Conservation (phyloP, 2,797 vertebrate genomes). For the Molothrus ater region DNA sequence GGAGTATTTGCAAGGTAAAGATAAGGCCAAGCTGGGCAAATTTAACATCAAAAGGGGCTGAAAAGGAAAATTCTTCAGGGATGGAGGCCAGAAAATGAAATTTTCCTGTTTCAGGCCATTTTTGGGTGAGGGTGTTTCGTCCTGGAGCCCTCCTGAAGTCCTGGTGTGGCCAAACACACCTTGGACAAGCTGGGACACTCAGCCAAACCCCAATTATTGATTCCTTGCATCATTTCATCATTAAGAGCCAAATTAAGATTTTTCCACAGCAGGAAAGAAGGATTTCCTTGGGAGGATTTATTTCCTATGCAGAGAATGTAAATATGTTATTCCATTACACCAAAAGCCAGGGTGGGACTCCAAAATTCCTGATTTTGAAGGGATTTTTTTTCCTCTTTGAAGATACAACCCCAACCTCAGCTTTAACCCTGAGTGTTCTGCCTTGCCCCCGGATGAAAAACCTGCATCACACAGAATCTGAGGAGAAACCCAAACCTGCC, state of each 20-base stretch:
- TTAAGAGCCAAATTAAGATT: neutral
- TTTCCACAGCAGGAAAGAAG: slow-evolving; percentile 11
- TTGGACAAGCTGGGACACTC: neutral
- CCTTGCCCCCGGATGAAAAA: neutral
- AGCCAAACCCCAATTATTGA: neutral
- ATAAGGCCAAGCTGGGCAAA: neutral
- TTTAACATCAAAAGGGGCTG: neutral
- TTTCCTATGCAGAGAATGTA: neutral
- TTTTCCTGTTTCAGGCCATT: neutral
- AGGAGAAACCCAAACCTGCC: neutral
- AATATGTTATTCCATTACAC: neutral
- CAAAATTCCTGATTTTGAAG: neutral
- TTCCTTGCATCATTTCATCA: neutral
- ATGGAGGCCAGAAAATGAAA: neutral
- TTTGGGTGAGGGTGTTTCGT: neutral
- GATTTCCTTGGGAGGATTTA: neutral
- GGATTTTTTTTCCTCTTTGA: neutral
- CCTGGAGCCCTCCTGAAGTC: neutral
- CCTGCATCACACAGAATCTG: neutral
- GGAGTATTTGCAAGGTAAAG: neutral
- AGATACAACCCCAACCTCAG: neutral
- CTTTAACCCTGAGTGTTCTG: neutral
- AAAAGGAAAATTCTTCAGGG: neutral
- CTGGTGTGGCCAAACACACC: neutral
- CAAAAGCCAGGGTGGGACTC: neutral